phyloP scores from a whole-genome alignment of 92 coral and sea anemone genomes.

The Desmophyllum pertusum region DNA sequence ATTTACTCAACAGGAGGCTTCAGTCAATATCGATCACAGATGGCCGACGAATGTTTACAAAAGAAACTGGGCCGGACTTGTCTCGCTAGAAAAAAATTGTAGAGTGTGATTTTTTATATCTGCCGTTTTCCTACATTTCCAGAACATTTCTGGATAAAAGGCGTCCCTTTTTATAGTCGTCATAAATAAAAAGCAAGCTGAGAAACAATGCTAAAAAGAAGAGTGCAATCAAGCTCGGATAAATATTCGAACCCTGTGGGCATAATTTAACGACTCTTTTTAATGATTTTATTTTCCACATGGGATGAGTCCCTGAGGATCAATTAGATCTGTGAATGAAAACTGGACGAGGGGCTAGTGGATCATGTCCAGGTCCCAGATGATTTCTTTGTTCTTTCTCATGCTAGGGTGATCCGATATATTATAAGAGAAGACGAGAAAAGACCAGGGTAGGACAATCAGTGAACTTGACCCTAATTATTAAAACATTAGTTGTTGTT shows the following conservation, averaged over 20 bases:
- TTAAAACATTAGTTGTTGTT: too few relatives aligned
- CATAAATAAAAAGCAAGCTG: background rate
- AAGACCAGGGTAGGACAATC: too few relatives aligned
- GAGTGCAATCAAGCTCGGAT: background rate
- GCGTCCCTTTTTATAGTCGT: background rate
- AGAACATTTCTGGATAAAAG: background rate
- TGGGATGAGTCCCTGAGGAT: slow-evolving; percentile 5
- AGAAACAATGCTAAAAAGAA: background rate
- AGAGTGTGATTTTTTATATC: background rate
- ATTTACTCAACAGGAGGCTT: slow-evolving; percentile 11
- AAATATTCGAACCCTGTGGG: background rate
- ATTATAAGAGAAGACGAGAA: too few relatives aligned
- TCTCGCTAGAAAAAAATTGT: background rate
- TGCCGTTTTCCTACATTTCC: background rate
- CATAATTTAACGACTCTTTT: background rate
- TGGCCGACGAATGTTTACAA: background rate
- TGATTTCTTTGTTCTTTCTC: too few relatives aligned
- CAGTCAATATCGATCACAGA: background rate
- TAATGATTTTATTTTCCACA: background rate
- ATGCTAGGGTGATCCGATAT: too few relatives aligned
- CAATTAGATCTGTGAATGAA: too few relatives aligned
- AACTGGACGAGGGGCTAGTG: too few relatives aligned
- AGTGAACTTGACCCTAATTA: too few relatives aligned
- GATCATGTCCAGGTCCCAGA: too few relatives aligned
- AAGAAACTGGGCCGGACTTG: background rate